Conservation (phyloP, 1,140 invertebrate species). For the Platyura marginata region DNA sequence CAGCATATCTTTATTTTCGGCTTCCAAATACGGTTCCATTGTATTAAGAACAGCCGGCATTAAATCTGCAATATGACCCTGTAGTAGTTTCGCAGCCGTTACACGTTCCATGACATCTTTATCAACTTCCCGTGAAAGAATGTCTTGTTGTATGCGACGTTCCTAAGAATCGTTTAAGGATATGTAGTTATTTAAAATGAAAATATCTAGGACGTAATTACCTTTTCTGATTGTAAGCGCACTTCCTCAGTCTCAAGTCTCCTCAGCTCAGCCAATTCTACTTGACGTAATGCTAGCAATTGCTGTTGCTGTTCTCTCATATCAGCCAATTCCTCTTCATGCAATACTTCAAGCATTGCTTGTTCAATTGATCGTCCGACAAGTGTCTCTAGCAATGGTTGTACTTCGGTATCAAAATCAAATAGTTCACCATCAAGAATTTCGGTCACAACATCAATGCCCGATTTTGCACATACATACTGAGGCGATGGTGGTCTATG, state of each 20-base stretch:
- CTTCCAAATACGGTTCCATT: conserved; percentile 23
- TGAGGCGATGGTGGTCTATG: conserved; percentile 57
- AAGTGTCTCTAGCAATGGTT: conserved; percentile 68
- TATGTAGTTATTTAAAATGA: too few relatives aligned
- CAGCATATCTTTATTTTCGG: conserved; percentile 12
- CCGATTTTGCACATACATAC: conserved; percentile 57
- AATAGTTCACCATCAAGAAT: conserved; percentile 78
- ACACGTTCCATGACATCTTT: conserved; percentile 26
- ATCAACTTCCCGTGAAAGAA: conserved; percentile 16
- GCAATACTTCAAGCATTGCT: conserved; percentile 61
- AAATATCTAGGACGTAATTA: too few relatives aligned
- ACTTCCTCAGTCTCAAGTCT: conserved; percentile 53
- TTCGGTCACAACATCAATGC: conserved; percentile 63
- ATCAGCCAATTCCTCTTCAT: conserved; percentile 56
- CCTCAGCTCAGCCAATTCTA: conserved; percentile 57
- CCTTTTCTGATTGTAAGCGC: conserved; percentile 38
- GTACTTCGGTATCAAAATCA: conserved; percentile 77
- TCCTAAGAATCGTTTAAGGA: too few relatives aligned
- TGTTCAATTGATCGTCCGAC: conserved; percentile 78
- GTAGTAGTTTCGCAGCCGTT: conserved; percentile 60
- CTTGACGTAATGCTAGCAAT: conserved; percentile 54
- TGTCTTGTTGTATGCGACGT: too few relatives aligned
- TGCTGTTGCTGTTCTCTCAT: conserved; percentile 55
- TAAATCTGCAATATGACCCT: conserved; percentile 66
- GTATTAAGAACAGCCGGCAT: conserved; percentile 66